A percentile compares a stretch with the other conserved stretches of the same genome.
Conservation (phyloP, 2,888 invertebrate species). For the Macrosiphum euphorbiae region DNA sequence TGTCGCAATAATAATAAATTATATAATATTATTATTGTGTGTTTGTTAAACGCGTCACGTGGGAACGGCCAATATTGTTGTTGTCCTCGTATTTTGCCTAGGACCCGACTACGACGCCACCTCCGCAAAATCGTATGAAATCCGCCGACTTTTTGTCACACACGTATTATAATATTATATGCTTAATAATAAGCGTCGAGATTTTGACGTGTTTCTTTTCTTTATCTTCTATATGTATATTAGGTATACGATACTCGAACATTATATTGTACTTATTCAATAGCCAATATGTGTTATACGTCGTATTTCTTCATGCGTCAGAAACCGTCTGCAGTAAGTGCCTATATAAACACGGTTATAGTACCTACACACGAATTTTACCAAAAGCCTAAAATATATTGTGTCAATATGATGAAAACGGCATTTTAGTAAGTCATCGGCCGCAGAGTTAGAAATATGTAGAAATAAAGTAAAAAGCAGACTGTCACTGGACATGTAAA, state of each 20-base stretch:
- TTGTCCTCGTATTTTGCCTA: neutral
- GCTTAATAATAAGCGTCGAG: neutral
- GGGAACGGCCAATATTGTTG: neutral
- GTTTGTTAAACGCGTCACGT: neutral
- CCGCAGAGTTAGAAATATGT: neutral
- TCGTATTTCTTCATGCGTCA: neutral
- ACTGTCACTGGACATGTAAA: no score
- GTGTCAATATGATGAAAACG: neutral
- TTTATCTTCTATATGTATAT: neutral
- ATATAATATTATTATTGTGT: neutral
- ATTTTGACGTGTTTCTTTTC: neutral
- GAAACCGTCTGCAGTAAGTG: neutral
- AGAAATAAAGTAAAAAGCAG: neutral
- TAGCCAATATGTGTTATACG: no score
- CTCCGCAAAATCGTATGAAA: neutral
- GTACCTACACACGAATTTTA: neutral
- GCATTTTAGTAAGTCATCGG: neutral
- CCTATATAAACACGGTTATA: neutral
- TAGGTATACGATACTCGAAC: no score
- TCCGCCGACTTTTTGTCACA: neutral
- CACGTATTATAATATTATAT: neutral
- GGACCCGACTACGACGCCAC: neutral
- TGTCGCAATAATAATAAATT: conserved; percentile 14
- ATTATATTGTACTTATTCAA: no score
- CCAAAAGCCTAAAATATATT: neutral